These are phyloP conservation scores for Tragelaphus strepsiceros DNA, from an alignment of 2,113 vertebrate genomes.

Conservation along the genomic window DNA sequence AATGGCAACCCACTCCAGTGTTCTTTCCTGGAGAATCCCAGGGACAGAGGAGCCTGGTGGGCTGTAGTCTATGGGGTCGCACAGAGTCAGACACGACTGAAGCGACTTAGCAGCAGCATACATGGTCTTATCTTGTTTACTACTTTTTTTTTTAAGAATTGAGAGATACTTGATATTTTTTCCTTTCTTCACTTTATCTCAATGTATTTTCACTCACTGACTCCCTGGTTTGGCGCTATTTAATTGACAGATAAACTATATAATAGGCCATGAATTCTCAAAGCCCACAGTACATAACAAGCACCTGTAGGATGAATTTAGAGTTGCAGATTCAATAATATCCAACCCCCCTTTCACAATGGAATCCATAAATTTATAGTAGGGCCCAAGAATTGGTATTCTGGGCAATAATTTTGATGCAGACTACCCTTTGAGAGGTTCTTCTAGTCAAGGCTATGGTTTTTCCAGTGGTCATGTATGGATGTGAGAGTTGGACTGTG, in stretches of 20 bases:
- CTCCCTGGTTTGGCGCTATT: background rate
- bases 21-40: no score
- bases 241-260: background rate
- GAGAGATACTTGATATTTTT: background rate
- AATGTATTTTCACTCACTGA: background rate
- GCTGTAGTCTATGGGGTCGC: no score
- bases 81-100: no score
- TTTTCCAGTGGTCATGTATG: no score
- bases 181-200: background rate
- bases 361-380: background rate
- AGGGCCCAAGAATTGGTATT: background rate
- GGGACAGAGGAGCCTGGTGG: no score
- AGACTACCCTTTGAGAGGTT: background rate
- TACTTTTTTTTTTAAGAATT: background rate
- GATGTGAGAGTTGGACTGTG: no score
- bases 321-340: background rate
- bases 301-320: background rate
- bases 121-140: background rate
- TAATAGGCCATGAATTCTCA: background rate
- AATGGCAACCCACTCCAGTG: no score
- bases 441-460: no score
- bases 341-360: background rate
- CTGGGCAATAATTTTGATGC: background rate
- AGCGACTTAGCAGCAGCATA: no score
- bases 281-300: background rate